Evolutionary conservation across 64 coral and sea anemone species (phyloP), one percentile per base, ranked within the genome.

Genomic region (Pachyseris speciosa): DNA sequence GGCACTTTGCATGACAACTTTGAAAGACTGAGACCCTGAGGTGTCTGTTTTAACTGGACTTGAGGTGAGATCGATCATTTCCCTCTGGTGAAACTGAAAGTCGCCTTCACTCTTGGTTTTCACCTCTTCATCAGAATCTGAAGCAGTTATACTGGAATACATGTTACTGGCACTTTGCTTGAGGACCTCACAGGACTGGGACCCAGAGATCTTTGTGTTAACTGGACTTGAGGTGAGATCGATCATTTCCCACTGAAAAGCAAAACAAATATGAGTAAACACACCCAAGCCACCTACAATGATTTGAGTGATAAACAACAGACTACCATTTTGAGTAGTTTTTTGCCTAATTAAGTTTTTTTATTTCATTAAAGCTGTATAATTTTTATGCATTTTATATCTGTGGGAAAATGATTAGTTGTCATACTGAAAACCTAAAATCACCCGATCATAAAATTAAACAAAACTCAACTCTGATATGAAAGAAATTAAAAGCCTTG

Each of bases 191-290:
- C 6, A 24, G 26, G 59, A 64, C 55, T 20, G 19, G 22, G 59
- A 4, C 20, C 4, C 59, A 25, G 25, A 64, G n/a, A 64, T 64
- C 2, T 64, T n/a, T 24, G 59, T 26, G n/a, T 64, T 64, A 28
- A 64, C 59, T 64, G 59, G 59, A n/a, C 59, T 64, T 64, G 59
- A 26, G 59, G 59, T 64, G 59, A 64, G 59, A 64, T 64, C 59
- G 6, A 64, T 64, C 51, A 55, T 55, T 55, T 55, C 11, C 11
- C 51, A 55, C 51, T 55, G 51, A 55, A 55, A 55, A 55, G 51
- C 16, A 55, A 55, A 55, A 55, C 51, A 55, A 55, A 3, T 17
- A 55, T 55, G 6, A 55, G 3, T 55, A 6, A 13, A 55, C 11
- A 19, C 51, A 55, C 51, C 4, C 11, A n/a, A n/a, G n/a, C n/a